Evolutionary conservation across 2,797 vertebrate species (phyloP), one percentile per base, ranked within the genome.

Genomic region (Mycteria americana): DNA sequence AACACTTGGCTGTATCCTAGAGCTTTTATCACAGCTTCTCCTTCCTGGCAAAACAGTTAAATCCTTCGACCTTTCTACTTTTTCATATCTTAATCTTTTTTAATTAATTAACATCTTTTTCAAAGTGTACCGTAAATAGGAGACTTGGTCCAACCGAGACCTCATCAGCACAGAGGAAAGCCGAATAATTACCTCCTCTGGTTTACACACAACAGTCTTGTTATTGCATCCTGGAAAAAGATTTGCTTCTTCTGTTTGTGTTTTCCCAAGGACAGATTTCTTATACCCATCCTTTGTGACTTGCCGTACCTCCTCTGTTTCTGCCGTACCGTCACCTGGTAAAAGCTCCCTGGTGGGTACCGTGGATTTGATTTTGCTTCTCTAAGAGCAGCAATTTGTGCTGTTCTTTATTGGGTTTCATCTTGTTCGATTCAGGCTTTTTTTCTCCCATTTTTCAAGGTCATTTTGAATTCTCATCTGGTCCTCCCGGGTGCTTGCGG

Each of bases 1-100:
- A 83, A 88, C 22, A 70, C 51, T 5, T 91, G 72, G 68, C 89
- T 75, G 24, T 53, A 12, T 72, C 64, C 33, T 54, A 35, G 28
- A 88, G 85, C 57, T 83, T 93, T 93, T 96, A 94, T 92, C 69
- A 41, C 53, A 84, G 88, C 65, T 90, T 93, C 53, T 84, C 68
- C 73, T 95, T 93, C 90, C 94, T 88, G 90, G 73, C 73, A 86
- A 94, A 95, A 78, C 69, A 90, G 79, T 72, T 83, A 78, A 92
- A 78, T 81, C 80, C 82, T 88, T 79, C 7, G 6, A 82, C 69
- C 75, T 93, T 85, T 76, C 46, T 82, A 45, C 46, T 87, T 93
- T 87, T 91, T 91, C 1, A 0, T 73, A 31, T 53, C 50, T 91
- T 93, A 82, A 94, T 86, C 24, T 87, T 90, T 65, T 91, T 79